Evolutionary conservation across 2,113 vertebrate genomes (phyloP).

Genomic region (Amazona guildingii): DNA sequence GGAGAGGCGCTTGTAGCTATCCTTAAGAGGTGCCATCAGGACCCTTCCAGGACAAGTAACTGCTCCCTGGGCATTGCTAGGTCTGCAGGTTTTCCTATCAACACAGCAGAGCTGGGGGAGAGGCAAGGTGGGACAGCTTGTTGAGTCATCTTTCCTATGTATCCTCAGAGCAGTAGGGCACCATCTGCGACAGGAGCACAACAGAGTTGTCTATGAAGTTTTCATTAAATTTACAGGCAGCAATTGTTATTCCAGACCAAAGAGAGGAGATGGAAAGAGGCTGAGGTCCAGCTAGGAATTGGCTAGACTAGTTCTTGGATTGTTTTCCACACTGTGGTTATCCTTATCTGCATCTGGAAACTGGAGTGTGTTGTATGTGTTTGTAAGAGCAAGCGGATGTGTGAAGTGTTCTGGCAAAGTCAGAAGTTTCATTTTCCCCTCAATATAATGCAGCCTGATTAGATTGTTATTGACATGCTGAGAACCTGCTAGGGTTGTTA

Average conservation of each 20-base stretch:
- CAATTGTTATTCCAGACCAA: conserved; percentile 28
- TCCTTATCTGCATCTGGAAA: conserved; percentile 68
- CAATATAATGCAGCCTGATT: conserved; percentile 71
- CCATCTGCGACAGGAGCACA: neutral
- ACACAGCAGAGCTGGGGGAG: neutral
- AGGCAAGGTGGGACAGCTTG: neutral
- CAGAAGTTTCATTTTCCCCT: conserved; percentile 59
- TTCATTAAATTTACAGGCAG: conserved; percentile 32
- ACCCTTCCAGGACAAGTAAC: neutral
- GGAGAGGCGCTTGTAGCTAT: neutral
- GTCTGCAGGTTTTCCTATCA: neutral
- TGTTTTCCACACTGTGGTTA: conserved; percentile 47
- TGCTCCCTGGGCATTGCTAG: neutral
- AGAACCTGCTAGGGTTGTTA: conserved; percentile 54
- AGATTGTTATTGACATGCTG: conserved; percentile 69
- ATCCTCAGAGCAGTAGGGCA: neutral
- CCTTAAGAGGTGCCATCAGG: neutral
- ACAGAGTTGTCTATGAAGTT: neutral
- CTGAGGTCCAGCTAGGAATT: conserved; percentile 48
- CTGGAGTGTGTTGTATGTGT: conserved; percentile 40
- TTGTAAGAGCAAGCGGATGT: conserved; percentile 48
- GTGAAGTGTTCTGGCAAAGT: conserved; percentile 61
- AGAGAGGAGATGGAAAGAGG: conserved; percentile 50
- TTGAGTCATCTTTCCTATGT: neutral
- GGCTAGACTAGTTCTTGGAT: conserved; percentile 54